Evolutionary conservation across 2,888 invertebrate genomes (phyloP), one percentile per base, ranked within the genome.

Genomic region (Pseudanteris insignis): DNA sequence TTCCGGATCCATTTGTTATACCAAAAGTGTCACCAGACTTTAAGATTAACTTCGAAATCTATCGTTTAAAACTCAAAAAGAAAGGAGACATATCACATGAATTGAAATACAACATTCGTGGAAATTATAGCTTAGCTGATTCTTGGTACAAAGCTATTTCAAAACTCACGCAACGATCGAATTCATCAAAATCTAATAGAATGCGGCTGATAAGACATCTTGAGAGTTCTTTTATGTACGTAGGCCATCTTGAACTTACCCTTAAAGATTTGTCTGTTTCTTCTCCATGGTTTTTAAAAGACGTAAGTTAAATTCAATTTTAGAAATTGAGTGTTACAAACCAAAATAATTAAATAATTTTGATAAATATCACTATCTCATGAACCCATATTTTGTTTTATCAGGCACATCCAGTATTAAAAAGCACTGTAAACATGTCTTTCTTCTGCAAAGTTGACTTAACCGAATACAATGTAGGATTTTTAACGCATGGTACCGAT

Each of bases 401-500:
- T 5, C 6, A 54, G 54, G 38, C 46, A n/a, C 32, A 54, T 14
- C 25, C 75, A 1, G 57, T 66, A 2, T 63, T 80, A n/a, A 43
- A 68, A 11, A 76, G 73, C n/a, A 71, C 68, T 0, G 60, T 79
- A 4, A 66, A 71, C 8, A 48, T 79, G 14, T 66, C 68, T n/a
- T 54, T 79, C 1, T 54, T 59, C 2, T 74, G 74, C 38, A 65
- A 62, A 21, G 69, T 81, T 1, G 62, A 72, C 24, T 63, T 81
- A n/a, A 65, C 67, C 0, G 67, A 70, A 15, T 62, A 60, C 1
- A 74, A 80, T 29, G 68, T 75, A 1, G 85, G 86, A 1, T 85
- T 84, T 66, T 66, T 86, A 1, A 84, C 83, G 30, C 76, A 84
- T 8, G 83, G 84, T 8, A 79, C 80, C 38, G 75, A 81, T 10